phyloP scores from a whole-genome alignment of 1,140 invertebrate species.

The Saccostrea glomerata region DNA sequence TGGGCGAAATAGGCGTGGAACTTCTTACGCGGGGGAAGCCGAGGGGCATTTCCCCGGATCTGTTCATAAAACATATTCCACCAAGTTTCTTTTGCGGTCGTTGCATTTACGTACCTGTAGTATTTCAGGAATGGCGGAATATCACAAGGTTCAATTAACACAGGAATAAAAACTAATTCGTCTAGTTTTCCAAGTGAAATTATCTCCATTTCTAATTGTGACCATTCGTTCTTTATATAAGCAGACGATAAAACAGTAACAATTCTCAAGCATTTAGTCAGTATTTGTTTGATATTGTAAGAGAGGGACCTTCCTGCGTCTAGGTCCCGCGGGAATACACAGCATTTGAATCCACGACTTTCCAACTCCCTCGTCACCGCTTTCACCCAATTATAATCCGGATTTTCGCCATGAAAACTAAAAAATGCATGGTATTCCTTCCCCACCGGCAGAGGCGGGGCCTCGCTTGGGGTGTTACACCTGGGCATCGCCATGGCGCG shows the following conservation, averaged over 20 bases:
- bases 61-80: constrained; percentile 46
- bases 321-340: constrained; percentile 50
- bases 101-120: constrained; percentile 53
- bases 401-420: constrained; percentile 46
- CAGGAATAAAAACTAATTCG: constrained; percentile 50
- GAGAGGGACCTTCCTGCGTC: constrained; percentile 48
- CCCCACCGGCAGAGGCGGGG: constrained; percentile 50
- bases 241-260: constrained; percentile 49
- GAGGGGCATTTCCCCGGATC: constrained; percentile 39
- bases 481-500: constrained; percentile 36
- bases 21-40: constrained; percentile 45
- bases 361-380: constrained; percentile 51
- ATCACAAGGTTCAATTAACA: constrained; percentile 56
- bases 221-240: constrained; percentile 55
- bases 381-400: constrained; percentile 56
- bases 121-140: constrained; percentile 57
- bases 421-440: constrained; percentile 56
- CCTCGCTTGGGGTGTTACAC: constrained; percentile 25
- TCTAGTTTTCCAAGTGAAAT: constrained; percentile 33
- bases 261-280: constrained; percentile 47
- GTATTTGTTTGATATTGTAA: constrained; percentile 44
- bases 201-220: constrained; percentile 51
- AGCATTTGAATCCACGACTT: constrained; percentile 54
- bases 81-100: constrained; percentile 47
- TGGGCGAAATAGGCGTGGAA: constrained; percentile 55